Evolutionary conservation across 2,113 vertebrate genomes (phyloP).

Genomic region (Beaufortia kweichowensis): DNA sequence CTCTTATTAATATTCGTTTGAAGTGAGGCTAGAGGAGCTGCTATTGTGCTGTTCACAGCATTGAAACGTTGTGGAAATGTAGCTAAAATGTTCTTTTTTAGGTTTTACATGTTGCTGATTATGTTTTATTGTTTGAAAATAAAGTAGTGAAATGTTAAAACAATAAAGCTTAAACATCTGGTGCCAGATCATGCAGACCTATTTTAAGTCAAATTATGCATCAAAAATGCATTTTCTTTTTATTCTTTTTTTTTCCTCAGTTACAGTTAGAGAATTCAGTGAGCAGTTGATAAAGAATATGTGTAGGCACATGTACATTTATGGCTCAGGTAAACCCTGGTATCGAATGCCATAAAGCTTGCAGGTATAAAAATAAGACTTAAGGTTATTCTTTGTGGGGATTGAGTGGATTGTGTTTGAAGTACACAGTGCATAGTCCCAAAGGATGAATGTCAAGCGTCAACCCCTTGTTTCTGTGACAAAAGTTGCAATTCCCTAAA

Average conservation of each 20-base stretch:
- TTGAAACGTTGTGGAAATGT: neutral
- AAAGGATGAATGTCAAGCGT: neutral
- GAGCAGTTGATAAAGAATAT: neutral
- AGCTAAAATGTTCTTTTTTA: too few species aligned
- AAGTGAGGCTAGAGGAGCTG: slow-evolving; percentile 29
- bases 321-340: neutral
- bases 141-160: too few species aligned
- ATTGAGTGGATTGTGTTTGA: neutral
- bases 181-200: too few species aligned
- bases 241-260: too few species aligned
- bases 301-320: too few species aligned
- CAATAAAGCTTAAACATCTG: too few species aligned
- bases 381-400: neutral
- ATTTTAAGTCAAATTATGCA: too few species aligned
- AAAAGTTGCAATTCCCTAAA: slow-evolving; percentile 18
- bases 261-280: neutral
- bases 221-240: too few species aligned
- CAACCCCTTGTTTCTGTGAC: slow-evolving; percentile 9
- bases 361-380: neutral
- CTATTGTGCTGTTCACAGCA: neutral
- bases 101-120: too few species aligned
- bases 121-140: neutral
- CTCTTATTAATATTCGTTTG: slow-evolving; percentile 55
- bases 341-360: neutral
- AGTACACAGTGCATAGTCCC: neutral